A percentile compares a stretch with the other conserved stretches of the same genome.
Conservation (phyloP, 2,113 vertebrate genomes). For the Amphiprion percula region DNA sequence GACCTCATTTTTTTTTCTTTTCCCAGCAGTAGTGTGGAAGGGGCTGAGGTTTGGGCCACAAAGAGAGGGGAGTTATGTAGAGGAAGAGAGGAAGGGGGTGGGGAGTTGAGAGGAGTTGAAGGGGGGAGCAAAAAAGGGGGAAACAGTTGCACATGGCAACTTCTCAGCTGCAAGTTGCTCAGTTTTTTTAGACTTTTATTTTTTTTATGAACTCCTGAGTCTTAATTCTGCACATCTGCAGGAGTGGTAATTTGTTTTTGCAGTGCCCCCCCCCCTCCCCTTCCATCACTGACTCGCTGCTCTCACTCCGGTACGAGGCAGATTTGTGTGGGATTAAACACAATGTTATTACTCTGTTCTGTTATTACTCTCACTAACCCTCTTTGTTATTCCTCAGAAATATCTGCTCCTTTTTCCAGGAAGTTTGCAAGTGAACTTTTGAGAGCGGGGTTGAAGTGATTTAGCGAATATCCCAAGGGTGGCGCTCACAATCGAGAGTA, state of each 20-base stretch:
- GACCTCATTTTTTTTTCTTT: constrained; percentile 70
- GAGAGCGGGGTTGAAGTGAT: constrained; percentile 70
- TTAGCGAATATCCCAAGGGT: constrained; percentile 71
- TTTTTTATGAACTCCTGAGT: constrained; percentile 10
- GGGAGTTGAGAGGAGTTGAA: neutral
- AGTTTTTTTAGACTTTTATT: neutral
- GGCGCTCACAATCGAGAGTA: constrained; percentile 59
- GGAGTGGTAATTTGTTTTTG: constrained; percentile 56
- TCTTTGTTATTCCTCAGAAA: constrained; percentile 74
- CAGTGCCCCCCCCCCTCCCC: constrained; percentile 21
- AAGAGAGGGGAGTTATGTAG: constrained; percentile 36
- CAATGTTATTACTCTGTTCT: constrained; percentile 57
- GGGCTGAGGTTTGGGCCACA: constrained; percentile 62
- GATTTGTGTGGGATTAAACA: constrained; percentile 70
- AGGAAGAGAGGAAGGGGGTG: constrained; percentile 21
- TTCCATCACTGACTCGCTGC: constrained; percentile 26
- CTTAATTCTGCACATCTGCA: constrained; percentile 31
- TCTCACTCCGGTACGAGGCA: constrained; percentile 40
- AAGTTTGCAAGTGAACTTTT: constrained; percentile 77
- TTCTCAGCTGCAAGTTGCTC: neutral
- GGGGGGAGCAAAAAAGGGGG: neutral
- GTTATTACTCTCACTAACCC: constrained; percentile 66
- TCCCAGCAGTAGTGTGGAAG: constrained; percentile 69
- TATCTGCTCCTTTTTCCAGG: constrained; percentile 68
- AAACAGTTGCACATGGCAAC: neutral